These are phyloP conservation scores for Limnephilus lunatus DNA, from an alignment of 2,888 invertebrate genomes.

Conservation along the genomic window DNA sequence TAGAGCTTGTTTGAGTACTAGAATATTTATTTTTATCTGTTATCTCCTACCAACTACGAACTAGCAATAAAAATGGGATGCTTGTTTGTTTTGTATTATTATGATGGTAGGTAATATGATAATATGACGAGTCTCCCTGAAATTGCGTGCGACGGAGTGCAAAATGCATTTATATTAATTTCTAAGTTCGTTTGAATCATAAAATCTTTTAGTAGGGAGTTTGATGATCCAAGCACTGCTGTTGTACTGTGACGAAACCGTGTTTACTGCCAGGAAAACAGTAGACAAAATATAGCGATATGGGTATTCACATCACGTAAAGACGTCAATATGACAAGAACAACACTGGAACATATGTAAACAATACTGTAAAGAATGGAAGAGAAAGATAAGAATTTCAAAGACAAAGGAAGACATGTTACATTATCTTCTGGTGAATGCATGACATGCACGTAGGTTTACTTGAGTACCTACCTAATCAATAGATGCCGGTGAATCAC, in stretches of 20 bases:
- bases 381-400: not conserved
- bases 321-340: slow-evolving; percentile 6
- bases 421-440: not conserved
- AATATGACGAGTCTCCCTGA: not conserved
- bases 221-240: not conserved
- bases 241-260: slow-evolving; percentile 4
- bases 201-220: not conserved
- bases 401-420: slow-evolving; percentile 4
- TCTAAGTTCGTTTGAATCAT: not conserved
- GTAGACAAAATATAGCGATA: not conserved
- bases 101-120: not conserved
- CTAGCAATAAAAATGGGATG: not conserved
- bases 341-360: not conserved
- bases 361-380: not conserved
- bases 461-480: not conserved
- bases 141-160: not conserved
- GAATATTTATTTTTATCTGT: not conserved
- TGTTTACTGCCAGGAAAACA: not conserved
- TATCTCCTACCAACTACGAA: not conserved
- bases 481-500: slow-evolving; percentile 4
- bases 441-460: not conserved
- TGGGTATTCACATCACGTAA: not conserved
- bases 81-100: not conserved
- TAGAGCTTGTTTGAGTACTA: not conserved
- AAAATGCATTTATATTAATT: not conserved